phyloP scores from a whole-genome alignment of 2,113 vertebrate species.

The Murina feae region DNA sequence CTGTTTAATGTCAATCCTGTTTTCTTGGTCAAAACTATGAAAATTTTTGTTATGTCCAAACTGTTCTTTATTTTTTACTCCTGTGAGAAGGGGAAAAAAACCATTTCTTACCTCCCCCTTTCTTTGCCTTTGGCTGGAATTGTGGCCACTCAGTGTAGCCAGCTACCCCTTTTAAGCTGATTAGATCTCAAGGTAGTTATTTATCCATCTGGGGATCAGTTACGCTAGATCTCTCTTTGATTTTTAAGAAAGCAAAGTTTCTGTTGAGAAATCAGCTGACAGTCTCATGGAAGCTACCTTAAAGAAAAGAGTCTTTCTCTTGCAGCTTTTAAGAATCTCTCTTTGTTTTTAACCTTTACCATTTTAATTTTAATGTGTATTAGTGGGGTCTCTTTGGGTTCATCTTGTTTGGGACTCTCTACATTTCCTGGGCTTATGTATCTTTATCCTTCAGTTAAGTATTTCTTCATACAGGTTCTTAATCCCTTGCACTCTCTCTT shows the following conservation, averaged over 20 bases:
- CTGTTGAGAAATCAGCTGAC: neutral
- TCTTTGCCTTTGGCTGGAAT: neutral
- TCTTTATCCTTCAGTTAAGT: neutral
- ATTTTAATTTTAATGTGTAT: neutral
- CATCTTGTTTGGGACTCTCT: neutral
- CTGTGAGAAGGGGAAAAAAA: neutral
- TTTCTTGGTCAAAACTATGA: neutral
- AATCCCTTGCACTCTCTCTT: neutral
- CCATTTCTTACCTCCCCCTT: neutral
- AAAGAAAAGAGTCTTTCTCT: neutral
- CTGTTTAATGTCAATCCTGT: neutral
- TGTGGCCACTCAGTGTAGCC: neutral
- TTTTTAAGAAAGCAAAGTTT: neutral
- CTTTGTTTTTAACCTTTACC: neutral
- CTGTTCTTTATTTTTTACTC: neutral
- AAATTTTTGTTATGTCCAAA: neutral
- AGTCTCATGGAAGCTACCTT: neutral
- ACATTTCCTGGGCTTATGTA: neutral
- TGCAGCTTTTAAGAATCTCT: neutral
- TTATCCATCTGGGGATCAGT: neutral
- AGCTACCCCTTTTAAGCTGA: neutral
- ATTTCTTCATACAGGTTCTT: neutral
- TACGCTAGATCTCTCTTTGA: neutral
- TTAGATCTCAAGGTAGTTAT: neutral
- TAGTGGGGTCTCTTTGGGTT: neutral